Percentiles rank a stretch among this genome's conserved stretches.
Conservation (phyloP, 2,113 vertebrate genomes). For the Scalopus aquaticus region DNA sequence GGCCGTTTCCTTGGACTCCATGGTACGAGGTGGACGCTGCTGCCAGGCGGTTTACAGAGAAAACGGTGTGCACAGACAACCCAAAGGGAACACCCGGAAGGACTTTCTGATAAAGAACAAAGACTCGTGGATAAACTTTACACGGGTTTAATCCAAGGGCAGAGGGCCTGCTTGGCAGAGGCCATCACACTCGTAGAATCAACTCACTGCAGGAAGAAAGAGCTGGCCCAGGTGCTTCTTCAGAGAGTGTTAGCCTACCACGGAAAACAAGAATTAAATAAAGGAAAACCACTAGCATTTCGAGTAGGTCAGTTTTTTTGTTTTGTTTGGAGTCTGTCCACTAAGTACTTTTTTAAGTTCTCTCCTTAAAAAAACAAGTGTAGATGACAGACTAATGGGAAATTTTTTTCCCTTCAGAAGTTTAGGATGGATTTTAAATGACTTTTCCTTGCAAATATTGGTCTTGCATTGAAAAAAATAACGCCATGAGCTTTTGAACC, state of each 20-base stretch:
- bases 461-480: neutral
- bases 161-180: constrained; percentile 94
- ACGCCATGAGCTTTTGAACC: neutral
- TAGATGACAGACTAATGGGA: neutral
- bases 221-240: constrained; percentile 94
- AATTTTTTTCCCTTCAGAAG: neutral
- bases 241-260: constrained; percentile 93
- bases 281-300: constrained; percentile 94
- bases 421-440: constrained; percentile 41
- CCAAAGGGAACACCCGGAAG: constrained; percentile 77
- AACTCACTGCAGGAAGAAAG: constrained; percentile 92
- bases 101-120: constrained; percentile 88
- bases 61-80: constrained; percentile 78
- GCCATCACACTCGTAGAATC: constrained; percentile 97
- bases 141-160: constrained; percentile 89
- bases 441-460: neutral
- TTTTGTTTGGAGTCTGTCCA: constrained; percentile 49
- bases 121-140: constrained; percentile 90
- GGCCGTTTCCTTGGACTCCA: fast-evolving
- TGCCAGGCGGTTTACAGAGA: constrained; percentile 58
- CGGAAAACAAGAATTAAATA: constrained; percentile 91
- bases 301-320: constrained; percentile 93
- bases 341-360: constrained; percentile 62
- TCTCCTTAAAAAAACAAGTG: neutral
- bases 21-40: constrained; percentile 49